Evolutionary conservation across 2,113 vertebrate genomes (phyloP).

Genomic region (Poecile atricapillus): DNA sequence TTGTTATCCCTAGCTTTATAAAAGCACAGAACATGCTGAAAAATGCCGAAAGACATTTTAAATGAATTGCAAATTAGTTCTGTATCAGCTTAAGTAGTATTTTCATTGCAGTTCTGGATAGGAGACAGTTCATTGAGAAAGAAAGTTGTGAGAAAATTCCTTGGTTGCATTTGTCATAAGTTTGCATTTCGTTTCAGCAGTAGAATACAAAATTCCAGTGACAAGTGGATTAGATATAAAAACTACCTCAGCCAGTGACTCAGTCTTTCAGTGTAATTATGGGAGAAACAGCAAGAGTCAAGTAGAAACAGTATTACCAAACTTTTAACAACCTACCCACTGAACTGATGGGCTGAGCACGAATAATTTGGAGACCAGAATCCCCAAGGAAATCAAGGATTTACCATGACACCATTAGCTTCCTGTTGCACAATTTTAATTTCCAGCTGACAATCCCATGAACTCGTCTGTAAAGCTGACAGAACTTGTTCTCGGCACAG

Average conservation of each 20-base stretch:
- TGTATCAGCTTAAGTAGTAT: neutral
- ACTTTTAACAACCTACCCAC: neutral
- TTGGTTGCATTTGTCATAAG: neutral
- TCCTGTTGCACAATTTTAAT: neutral
- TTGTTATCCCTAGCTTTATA: neutral
- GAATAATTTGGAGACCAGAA: neutral
- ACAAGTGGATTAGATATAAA: neutral
- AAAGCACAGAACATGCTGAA: neutral
- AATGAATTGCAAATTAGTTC: neutral
- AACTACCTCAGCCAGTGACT: neutral
- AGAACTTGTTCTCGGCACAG: neutral
- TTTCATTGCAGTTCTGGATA: neutral
- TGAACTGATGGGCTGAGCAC: neutral
- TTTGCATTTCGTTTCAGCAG: neutral
- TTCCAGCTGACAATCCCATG: neutral
- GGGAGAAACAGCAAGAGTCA: neutral
- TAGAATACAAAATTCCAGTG: neutral
- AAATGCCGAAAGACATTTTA: neutral
- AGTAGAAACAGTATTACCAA: neutral
- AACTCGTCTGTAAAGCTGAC: neutral
- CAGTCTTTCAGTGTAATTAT: neutral
- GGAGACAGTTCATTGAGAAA: neutral
- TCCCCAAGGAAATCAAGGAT: neutral
- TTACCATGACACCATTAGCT: neutral
- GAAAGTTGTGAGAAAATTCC: neutral